Base-by-base conservation (phyloP, 2,113 vertebrate genomes). In the Chionodraco myersi region DNA sequence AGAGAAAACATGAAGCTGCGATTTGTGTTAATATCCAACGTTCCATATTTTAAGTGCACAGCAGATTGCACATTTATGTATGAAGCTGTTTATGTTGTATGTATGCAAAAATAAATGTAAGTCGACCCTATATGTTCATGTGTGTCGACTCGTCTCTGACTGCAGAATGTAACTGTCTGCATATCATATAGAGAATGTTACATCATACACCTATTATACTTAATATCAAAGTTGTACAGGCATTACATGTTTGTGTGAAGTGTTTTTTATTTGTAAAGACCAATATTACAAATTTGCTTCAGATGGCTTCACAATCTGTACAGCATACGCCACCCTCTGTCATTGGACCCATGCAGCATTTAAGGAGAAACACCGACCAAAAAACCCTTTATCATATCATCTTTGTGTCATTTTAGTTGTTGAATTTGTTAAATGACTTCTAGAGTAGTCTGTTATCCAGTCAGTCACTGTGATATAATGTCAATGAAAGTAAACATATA, bases 41-140 rank as follows among this genome's bases (percentile, higher is more conserved):
- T 90, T 92, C 89, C 92, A 92, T 93, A 92, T 91, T 93, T 91
- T 75, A 89, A 82, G 92, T 94, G 93, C 91, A 90, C 82, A 90
- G 65, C 88, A 83, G 86, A 89, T 69, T 93, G 93, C 93, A 94
- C 91, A 94, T 92, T 91, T 88, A 87, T 94, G 93, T 94, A 91
- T 90, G 89, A 93, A 92, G 86, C 93, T 87, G 89, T 94, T 93
- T 93, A 89, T 95, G 95, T 96, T 93, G 93, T 95, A 91, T 93
- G 94, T 95, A 94, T 94, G 94, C 94, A 94, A 94, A 93, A 94
- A 95, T 95, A 95, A 96, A 95, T 92, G 91, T 93, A 88, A 67
- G 82, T 92, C 92, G 72, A 91, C 61, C 49, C 88, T 74, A 80
- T 82, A 45, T 61, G 45, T 44, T 61, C 60, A 10, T 48, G 21